Percentiles rank a stretch among this genome's conserved stretches.
Conservation (phyloP, 2,797 vertebrate genomes). For the Hafferia zeledoni region DNA sequence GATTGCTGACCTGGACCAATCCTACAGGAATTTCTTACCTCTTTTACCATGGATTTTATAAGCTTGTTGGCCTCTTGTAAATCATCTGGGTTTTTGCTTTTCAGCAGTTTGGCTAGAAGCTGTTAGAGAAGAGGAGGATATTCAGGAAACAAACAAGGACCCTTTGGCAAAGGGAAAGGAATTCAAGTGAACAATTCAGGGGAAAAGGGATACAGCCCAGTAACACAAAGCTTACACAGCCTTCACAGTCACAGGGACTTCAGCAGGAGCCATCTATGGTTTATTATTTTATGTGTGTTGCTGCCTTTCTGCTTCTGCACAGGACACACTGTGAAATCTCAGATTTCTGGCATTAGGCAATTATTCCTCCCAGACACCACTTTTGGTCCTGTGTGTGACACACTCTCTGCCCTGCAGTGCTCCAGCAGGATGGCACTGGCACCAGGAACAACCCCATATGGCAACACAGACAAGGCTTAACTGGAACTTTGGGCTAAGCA, state of each 20-base stretch:
- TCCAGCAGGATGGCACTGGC: not conserved
- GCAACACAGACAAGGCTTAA: not conserved
- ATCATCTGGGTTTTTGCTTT: conserved; percentile 95
- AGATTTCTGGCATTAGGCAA: not conserved
- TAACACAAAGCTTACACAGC: not conserved
- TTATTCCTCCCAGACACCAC: not conserved
- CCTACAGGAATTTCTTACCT: conserved; percentile 78
- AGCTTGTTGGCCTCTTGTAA: conserved; percentile 94
- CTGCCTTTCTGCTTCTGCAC: not conserved
- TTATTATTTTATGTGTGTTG: not conserved
- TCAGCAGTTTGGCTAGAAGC: conserved; percentile 90
- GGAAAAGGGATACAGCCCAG: not conserved
- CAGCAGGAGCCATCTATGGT: not conserved
- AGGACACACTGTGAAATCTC: not conserved
- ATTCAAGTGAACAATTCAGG: not conserved
- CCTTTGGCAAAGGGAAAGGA: not conserved
- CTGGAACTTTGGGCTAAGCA: not conserved
- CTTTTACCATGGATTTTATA: conserved; percentile 97
- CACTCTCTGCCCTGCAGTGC: not conserved
- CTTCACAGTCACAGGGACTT: not conserved
- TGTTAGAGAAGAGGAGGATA: conserved; percentile 57
- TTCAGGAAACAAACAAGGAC: not conserved
- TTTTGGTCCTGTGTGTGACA: not conserved
- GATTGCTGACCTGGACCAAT: not conserved
- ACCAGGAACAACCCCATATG: not conserved